Base-by-base conservation (phyloP, 1,140 invertebrate species). In the Drosophila triauraria region DNA sequence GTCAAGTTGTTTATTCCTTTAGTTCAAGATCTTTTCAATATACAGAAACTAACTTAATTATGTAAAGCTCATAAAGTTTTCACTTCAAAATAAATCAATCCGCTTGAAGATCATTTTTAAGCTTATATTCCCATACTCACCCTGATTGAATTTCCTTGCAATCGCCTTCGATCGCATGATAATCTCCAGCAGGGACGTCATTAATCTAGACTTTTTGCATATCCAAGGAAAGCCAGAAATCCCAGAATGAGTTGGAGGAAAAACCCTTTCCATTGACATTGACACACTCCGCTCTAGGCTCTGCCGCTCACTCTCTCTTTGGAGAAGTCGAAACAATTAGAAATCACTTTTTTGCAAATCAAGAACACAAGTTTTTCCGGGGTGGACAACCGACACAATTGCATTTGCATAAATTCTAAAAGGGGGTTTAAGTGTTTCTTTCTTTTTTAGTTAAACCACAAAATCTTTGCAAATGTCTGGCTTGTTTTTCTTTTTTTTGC, bases 81-180 rank as follows among this genome's bases (percentile, higher is more conserved):
- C 4, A 8, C 2, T n/a, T 30, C 1, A 43, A 30, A 50, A 17
- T 27, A 17, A 30, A 2, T 2, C 1, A 2, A 1, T 3, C 10
- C 5, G 0, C 20, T 7, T 25, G 1, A 0, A 23, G 2, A 4
- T 7, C 23, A 6, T 0, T 12, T 38, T 38, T 38, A 12, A 38
- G 35, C 35, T 12, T 1, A 4, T 8, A 13, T 32, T 20, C 17
- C 50, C 0, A 3, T 2, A 70, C 85, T 91, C 54, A 92, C 91
- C 91, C 79, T 91, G 91, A 88, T 83, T 87, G 8, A 91, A 78
- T 61, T 85, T 92, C 59, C 86, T 80, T 8, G 91, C 86, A 76
- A 88, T 75, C 80, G 91, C 91, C 79, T 92, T 92, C 51, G 91
- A 92, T 87, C 91, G 91, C 91, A 92, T 92, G 67, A 92, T 91